Conservation (phyloP, 1,140 invertebrate genomes). For the Papilio xuthus region DNA sequence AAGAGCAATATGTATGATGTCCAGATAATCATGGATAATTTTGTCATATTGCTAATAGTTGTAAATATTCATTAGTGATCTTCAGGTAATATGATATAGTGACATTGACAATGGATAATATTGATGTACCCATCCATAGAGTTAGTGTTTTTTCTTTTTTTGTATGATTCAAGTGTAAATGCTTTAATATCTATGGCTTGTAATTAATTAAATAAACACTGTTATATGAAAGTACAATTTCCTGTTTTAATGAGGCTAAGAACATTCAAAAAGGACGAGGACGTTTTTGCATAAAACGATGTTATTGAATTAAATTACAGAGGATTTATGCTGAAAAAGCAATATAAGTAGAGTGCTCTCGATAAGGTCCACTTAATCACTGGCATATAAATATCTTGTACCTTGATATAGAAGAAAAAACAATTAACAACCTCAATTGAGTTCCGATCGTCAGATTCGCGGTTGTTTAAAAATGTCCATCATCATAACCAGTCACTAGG, state of each 20-base stretch:
- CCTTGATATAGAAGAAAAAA: background rate
- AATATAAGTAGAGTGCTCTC: background rate
- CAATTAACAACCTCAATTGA: background rate
- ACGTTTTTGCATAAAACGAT: background rate
- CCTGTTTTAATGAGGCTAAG: slow-evolving; percentile 1
- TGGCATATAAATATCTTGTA: background rate
- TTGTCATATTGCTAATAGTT: too few relatives aligned
- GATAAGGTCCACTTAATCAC: background rate
- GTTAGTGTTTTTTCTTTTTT: too few relatives aligned
- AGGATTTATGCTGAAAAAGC: background rate
- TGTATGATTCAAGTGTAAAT: too few relatives aligned
- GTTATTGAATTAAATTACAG: background rate
- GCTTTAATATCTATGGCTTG: too few relatives aligned
- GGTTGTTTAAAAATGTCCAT: background rate
- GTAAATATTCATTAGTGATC: too few relatives aligned
- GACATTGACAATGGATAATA: too few relatives aligned
- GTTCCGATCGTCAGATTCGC: background rate
- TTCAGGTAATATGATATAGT: too few relatives aligned
- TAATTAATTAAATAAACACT: background rate
- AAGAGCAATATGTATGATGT: too few relatives aligned
- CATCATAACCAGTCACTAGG: background rate
- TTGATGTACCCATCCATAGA: too few relatives aligned
- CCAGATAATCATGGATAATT: too few relatives aligned
- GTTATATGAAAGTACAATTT: background rate
- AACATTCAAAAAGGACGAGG: background rate